These are phyloP conservation scores for Fundulus diaphanus DNA, from an alignment of 2,797 vertebrate genomes.

Conservation along the genomic window DNA sequence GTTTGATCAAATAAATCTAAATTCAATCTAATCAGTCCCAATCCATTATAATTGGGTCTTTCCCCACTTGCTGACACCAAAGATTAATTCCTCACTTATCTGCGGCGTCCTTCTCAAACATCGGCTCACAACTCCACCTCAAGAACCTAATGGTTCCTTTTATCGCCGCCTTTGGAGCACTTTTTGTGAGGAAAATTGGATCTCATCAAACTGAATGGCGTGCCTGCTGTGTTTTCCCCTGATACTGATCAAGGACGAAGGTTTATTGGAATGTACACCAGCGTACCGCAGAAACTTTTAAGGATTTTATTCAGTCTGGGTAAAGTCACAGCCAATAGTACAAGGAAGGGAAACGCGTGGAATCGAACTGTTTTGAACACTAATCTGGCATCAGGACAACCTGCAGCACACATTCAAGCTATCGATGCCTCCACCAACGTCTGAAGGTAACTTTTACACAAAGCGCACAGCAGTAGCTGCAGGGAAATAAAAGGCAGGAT, in stretches of 20 bases:
- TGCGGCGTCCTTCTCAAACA: not conserved
- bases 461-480: not conserved
- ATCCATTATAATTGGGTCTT: not conserved
- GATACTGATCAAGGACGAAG: not conserved
- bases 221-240: not conserved
- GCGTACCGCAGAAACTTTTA: not conserved
- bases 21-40: not conserved
- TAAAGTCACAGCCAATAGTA: not conserved
- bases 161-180: not conserved
- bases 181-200: not conserved
- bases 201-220: not conserved
- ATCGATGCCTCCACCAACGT: not conserved
- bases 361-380: not conserved
- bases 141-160: not conserved
- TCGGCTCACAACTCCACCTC: not conserved
- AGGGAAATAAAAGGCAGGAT: conserved; percentile 6
- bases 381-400: not conserved
- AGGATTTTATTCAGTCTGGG: not conserved
- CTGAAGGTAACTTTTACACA: not conserved
- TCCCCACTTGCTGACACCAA: not conserved
- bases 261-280: not conserved
- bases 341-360: not conserved
- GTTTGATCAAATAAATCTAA: not conserved
- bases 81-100: not conserved
- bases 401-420: not conserved